Base-by-base conservation (phyloP, 2,888 invertebrate species). In the Acleris literana region DNA sequence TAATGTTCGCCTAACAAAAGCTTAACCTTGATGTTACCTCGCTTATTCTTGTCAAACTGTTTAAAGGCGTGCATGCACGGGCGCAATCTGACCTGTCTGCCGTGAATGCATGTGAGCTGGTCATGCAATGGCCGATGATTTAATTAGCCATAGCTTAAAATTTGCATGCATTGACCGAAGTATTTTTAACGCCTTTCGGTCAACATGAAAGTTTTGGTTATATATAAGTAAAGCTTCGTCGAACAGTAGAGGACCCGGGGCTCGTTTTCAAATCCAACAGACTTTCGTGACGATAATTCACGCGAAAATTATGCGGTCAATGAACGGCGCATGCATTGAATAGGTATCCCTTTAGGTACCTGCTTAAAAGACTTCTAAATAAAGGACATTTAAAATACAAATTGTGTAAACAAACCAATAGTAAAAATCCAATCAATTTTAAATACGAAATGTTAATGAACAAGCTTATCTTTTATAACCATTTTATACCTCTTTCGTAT, bases 271-370 rank as follows among this genome's bases (percentile, higher is more conserved):
- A 85, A 85, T 82, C 76, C 78, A 82, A 81, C 78, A 80, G 68
- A 76, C 76, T 77, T 83, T 84, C 84, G 84, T 84, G 84, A 84
- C 81, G 74, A 79, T 83, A 84, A 81, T 84, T 83, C 82, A 82
- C 81, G 86, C 84, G 78, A 83, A 87, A 82, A 83, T 84, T 81
- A 83, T 79, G 74, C 82, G 84, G 84, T 81, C 85, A 75, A 74
- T 75, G 82, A 78, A 77, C 78, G 78, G 69, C 63, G 68, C 71
- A 71, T 72, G 71, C 72, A 73, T 68, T 61, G 70, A 68, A 54
- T 43, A 64, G 22, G 65, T 56, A 52, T 52, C 22, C 16, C 13
- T 25, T 25, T 2, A 22, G 16, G 43, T 1, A 43, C 16, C 13
- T 11, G 16, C 33, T n/a, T 3, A 39, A 3, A 11, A 39, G 33